These are phyloP conservation scores for Epinotia nisella DNA, from an alignment of 2,888 invertebrate genomes.

Conservation along the genomic window DNA sequence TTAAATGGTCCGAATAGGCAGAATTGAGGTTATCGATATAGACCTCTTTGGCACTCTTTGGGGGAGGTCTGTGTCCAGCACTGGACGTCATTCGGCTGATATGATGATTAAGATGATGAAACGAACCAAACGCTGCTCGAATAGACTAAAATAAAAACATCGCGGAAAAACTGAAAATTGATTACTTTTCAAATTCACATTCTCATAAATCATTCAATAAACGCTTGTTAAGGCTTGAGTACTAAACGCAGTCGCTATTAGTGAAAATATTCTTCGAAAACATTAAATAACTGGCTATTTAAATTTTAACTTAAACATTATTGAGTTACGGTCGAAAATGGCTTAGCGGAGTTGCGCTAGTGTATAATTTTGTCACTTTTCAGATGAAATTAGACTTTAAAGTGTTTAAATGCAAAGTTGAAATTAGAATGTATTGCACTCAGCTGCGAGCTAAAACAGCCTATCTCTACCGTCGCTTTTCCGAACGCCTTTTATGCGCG, in stretches of 20 bases:
- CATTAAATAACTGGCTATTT: neutral
- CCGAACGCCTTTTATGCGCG: constrained; percentile 3
- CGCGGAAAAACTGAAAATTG: constrained; percentile 5
- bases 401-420: constrained; percentile 4
- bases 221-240: constrained; percentile 17
- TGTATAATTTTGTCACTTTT: neutral
- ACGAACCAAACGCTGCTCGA: no score
- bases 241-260: constrained; percentile 21
- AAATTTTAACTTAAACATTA: neutral
- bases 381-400: constrained; percentile 10
- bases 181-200: constrained; percentile 21
- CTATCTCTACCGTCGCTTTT: neutral
- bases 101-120: no score
- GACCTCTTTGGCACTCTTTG: no score
- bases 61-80: no score
- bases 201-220: constrained; percentile 31
- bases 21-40: no score
- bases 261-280: constrained; percentile 20
- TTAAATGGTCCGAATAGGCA: no score
- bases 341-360: no score
- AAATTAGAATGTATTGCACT: neutral
- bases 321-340: neutral
- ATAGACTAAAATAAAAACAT: neutral
- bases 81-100: no score
- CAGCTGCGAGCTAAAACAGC: constrained; percentile 1